A percentile compares a stretch with the other conserved stretches of the same genome.
Conservation (phyloP, 2,113 vertebrate genomes). For the Dascyllus trimaculatus region DNA sequence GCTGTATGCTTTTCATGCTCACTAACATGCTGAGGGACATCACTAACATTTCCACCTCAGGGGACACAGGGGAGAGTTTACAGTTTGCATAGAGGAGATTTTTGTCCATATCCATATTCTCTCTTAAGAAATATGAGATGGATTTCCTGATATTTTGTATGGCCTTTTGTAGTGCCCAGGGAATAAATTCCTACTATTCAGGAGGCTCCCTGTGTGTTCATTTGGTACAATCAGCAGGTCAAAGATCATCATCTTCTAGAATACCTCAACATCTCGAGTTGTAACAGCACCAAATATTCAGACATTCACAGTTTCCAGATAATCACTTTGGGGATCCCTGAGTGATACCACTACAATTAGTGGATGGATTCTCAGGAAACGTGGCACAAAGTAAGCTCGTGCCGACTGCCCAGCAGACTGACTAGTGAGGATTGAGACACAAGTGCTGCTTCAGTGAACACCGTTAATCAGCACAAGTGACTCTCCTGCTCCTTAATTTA, state of each 20-base stretch:
- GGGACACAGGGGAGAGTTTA: background rate
- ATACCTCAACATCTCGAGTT: too few species aligned
- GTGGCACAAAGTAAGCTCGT: background rate
- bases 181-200: too few species aligned
- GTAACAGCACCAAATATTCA: background rate
- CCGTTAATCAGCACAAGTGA: background rate
- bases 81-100: conserved; percentile 14
- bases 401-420: background rate
- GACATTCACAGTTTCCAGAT: background rate
- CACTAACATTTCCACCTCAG: conserved; percentile 13
- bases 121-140: too few species aligned
- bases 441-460: background rate
- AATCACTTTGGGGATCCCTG: background rate
- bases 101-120: background rate
- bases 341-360: background rate
- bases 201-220: too few species aligned
- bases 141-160: too few species aligned
- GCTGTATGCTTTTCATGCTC: conserved; percentile 26
- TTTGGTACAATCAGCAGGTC: too few species aligned
- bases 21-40: conserved; percentile 12
- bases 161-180: too few species aligned
- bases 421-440: background rate
- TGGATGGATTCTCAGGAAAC: background rate
- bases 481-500: background rate
- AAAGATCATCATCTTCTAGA: too few species aligned